A percentile compares a stretch with the other conserved stretches of the same genome.
Evolutionary conservation across 2,797 vertebrate species (phyloP).

Genomic region (Apodemus agrarius): DNA sequence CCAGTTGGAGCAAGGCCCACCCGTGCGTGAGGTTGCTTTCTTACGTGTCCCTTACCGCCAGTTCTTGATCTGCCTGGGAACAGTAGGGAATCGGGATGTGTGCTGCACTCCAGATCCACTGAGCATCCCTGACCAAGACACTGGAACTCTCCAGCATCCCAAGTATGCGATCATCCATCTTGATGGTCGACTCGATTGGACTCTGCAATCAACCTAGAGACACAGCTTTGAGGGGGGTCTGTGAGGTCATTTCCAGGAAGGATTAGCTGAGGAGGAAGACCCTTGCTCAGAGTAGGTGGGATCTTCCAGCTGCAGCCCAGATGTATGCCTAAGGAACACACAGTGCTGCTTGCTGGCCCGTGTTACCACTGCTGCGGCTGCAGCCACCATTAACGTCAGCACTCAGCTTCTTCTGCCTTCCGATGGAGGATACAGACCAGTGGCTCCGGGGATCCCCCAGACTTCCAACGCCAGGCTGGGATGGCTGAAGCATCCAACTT

Average conservation of each 20-base stretch:
- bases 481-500: neutral
- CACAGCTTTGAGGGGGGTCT: no score
- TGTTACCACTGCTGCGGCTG: neutral
- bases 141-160: neutral
- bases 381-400: neutral
- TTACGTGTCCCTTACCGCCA: neutral
- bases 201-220: neutral
- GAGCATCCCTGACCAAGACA: neutral
- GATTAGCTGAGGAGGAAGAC: neutral
- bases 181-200: neutral
- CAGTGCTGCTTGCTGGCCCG: neutral
- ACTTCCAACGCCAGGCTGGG: no score
- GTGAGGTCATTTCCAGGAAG: neutral
- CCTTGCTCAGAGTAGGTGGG: neutral
- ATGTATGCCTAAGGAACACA: neutral
- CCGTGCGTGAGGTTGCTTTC: neutral
- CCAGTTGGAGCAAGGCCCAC: neutral
- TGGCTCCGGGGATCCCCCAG: neutral
- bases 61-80: no score
- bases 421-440: neutral
- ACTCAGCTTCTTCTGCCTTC: neutral
- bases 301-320: neutral
- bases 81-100: neutral
- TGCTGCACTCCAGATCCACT: neutral
- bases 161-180: neutral